Base-by-base conservation (phyloP, 2,113 vertebrate genomes). In the Chlorodrepanis virens region DNA sequence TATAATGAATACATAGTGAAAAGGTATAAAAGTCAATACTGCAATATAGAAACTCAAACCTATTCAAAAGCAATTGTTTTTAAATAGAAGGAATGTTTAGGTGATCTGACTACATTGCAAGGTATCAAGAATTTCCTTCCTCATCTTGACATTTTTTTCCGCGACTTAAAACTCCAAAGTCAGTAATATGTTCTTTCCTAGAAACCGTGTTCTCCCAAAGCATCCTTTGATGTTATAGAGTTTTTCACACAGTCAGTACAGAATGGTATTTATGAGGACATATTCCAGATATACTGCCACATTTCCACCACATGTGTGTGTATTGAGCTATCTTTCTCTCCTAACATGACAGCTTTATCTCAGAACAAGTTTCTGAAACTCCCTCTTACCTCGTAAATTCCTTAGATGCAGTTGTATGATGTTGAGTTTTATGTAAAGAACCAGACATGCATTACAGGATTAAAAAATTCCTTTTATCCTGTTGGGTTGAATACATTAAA, bases 301-400 rank as follows among this genome's bases (percentile, higher is more conserved):
- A 74, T 83, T 92, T 77, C 49, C 39, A 77, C 40, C 70, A 88
- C 45, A 29, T 90, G 47, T 54, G 18, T 29, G 27, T 74, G 42
- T 47, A 86, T 15, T 49, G 79, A 63, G 50, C 33, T 77, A 13
- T 88, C 65, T 81, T 69, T 82, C 60, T 87, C 15, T 80, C 56
- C 27, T 77, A 65, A 91, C 47, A 29, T 74, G 68, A 86, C 80
- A 95, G 60, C 35, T 93, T 92, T 93, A 94, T 74, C 93, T 92
- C 71, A 67, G 59, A 88, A 88, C 67, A 95, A 67, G 76, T 81
- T 94, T 94, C 68, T 74, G 39, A 77, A 95, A 88, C 33, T 86
- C 79, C 68, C 80, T 70, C 16, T 88, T 92, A 90, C 64, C 50
- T 93, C 90, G 76, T 90, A 93, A 94, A 93, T 94, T 96, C 76